Evolutionary conservation across 2,888 invertebrate genomes (phyloP).

Genomic region (Amaurobius ferox): DNA sequence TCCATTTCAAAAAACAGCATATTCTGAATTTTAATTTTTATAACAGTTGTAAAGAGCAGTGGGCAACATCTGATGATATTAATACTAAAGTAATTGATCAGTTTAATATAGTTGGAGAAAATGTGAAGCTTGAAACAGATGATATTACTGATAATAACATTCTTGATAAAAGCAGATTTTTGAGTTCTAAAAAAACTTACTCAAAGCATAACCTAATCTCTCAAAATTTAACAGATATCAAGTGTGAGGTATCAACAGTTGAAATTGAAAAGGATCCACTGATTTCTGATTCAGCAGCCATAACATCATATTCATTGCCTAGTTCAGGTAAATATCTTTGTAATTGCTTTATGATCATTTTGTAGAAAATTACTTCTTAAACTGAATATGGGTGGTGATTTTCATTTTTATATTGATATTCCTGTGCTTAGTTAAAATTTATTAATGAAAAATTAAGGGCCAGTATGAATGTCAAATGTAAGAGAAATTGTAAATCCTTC

Average conservation of each 20-base stretch:
- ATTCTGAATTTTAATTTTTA: constrained; percentile 66
- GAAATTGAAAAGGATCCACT: constrained; percentile 5
- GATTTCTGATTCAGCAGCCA: not conserved
- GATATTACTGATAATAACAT: not conserved
- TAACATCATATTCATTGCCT: constrained; percentile 19
- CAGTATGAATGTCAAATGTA: no score
- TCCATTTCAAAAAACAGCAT: constrained; percentile 54
- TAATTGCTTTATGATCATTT: no score
- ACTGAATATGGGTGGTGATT: no score
- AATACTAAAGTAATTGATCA: constrained; percentile 32
- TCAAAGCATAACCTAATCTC: constrained; percentile 13
- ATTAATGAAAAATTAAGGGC: no score
- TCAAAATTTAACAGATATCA: constrained; percentile 22
- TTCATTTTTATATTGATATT: no score
- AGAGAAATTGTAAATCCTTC: no score
- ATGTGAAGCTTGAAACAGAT: constrained; percentile 8
- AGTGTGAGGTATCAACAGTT: constrained; percentile 15
- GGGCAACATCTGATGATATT: constrained; percentile 41
- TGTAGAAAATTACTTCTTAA: no score
- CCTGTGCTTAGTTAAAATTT: no score
- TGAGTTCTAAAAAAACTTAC: not conserved
- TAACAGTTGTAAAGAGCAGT: constrained; percentile 59
- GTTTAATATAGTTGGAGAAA: constrained; percentile 15
- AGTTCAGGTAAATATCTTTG: constrained; percentile 16
- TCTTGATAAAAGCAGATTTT: constrained; percentile 3